Percentiles rank a stretch among this genome's conserved stretches.
phyloP scores from a whole-genome alignment of 92 coral and sea anemone genomes.

The Actinernus sp. region DNA sequence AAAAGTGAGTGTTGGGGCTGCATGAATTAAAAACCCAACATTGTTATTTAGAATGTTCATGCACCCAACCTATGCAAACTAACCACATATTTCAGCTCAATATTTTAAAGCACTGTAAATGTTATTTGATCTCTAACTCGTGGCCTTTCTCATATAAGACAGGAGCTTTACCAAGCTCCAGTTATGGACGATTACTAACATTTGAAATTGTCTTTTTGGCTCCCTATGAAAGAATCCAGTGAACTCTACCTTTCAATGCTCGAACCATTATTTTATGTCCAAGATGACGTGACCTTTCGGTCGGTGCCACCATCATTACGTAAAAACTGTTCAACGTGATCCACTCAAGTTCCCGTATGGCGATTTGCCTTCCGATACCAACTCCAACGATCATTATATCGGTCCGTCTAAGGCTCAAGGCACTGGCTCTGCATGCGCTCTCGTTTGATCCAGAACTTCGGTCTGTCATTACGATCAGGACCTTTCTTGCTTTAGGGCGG shows the following conservation, averaged over 20 bases:
- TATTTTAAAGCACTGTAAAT: too few species aligned
- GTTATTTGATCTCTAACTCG: too few species aligned
- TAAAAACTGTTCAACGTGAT: constrained; percentile 16
- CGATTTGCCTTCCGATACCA: constrained; percentile 14
- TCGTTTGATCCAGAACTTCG: constrained; percentile 4
- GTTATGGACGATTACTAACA: too few species aligned
- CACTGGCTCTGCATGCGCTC: neutral
- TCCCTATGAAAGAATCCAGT: too few species aligned
- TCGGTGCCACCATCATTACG: constrained; percentile 24
- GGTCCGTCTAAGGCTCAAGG: neutral
- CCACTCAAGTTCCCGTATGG: constrained; percentile 16
- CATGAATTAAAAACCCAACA: too few species aligned
- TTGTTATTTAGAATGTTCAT: too few species aligned
- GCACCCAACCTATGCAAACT: too few species aligned
- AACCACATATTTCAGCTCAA: too few species aligned
- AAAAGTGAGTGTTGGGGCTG: too few species aligned
- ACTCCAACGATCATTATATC: constrained; percentile 10
- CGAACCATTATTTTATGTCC: constrained; percentile 17
- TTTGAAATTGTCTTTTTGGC: too few species aligned
- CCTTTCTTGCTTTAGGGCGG: constrained; percentile 14
- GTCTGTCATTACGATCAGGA: constrained; percentile 20
- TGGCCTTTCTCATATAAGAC: too few species aligned
- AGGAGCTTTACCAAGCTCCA: too few species aligned
- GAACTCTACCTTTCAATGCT: constrained; percentile 20
- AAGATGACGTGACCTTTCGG: constrained; percentile 13